A percentile compares a stretch with the other conserved stretches of the same genome.
These are phyloP conservation scores for Xerus inauris DNA, from an alignment of 2,113 vertebrate genomes.

Conservation along the genomic window DNA sequence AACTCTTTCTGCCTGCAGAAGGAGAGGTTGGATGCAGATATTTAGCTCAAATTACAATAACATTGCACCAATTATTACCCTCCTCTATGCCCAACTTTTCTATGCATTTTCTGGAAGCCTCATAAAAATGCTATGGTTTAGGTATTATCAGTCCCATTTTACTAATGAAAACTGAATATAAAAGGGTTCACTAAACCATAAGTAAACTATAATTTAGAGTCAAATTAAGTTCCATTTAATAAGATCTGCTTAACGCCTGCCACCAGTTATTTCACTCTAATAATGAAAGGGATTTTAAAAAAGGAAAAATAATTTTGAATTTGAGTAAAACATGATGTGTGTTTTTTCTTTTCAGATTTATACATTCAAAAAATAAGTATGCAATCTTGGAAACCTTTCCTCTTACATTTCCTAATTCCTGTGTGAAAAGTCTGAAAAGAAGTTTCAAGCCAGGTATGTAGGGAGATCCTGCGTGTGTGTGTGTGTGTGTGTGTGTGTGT, in stretches of 20 bases:
- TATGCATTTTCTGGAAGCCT: background rate
- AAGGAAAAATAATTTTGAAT: background rate
- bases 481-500: too few species aligned
- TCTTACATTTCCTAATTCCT: background rate
- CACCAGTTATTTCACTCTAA: background rate
- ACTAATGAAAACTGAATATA: background rate
- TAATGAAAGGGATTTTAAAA: background rate
- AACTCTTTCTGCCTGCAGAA: constrained; percentile 38
- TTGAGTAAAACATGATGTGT: background rate
- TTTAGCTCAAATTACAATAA: constrained; percentile 47
- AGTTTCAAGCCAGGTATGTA: background rate
- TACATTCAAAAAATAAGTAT: background rate
- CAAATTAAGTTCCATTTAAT: background rate
- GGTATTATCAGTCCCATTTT: background rate
- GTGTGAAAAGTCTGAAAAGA: background rate
- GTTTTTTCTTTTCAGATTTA: background rate
- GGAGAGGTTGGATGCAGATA: constrained; percentile 45
- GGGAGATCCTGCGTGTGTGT: too few species aligned
- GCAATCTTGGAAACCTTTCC: background rate
- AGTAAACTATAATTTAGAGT: background rate
- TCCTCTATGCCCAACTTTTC: background rate
- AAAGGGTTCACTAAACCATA: background rate
- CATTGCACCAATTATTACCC: background rate
- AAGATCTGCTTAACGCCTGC: background rate
- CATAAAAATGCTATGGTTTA: background rate